Percentiles rank a stretch among this genome's conserved stretches.
Conservation (phyloP, 2,888 invertebrate species). For the Nephrotoma appendiculata region DNA sequence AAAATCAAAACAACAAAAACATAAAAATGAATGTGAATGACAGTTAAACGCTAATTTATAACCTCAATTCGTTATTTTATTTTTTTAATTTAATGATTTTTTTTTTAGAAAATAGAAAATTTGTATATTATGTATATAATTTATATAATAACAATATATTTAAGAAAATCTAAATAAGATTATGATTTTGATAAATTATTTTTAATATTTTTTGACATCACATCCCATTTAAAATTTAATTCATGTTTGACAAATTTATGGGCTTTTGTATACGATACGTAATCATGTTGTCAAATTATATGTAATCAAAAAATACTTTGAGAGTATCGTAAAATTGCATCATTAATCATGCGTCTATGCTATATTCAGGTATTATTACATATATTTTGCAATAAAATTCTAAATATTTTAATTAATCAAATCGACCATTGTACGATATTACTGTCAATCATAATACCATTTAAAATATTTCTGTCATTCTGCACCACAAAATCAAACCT, state of each 20-base stretch:
- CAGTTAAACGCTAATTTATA: constrained; percentile 6
- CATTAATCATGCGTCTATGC: not conserved
- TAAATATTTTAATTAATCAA: not conserved
- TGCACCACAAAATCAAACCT: not conserved
- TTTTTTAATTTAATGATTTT: not conserved
- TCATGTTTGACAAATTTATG: not conserved
- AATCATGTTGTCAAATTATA: not conserved
- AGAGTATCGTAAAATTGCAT: not conserved
- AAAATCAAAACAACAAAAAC: not conserved
- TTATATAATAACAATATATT: not conserved
- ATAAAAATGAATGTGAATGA: constrained; percentile 4
- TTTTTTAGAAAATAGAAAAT: not conserved
- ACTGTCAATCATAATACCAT: not conserved
- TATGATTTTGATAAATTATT: not conserved
- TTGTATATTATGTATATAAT: not conserved
- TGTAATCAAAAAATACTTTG: not conserved
- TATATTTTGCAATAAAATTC: not conserved
- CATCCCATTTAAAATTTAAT: not conserved
- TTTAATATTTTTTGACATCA: not conserved
- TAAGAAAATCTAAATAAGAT: not conserved
- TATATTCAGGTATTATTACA: not conserved
- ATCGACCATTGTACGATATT: not conserved
- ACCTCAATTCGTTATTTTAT: not conserved
- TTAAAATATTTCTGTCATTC: not conserved
- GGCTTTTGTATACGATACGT: not conserved